Evolutionary conservation across 2,797 vertebrate species (phyloP).

Genomic region (Apogon hyalosoma): DNA sequence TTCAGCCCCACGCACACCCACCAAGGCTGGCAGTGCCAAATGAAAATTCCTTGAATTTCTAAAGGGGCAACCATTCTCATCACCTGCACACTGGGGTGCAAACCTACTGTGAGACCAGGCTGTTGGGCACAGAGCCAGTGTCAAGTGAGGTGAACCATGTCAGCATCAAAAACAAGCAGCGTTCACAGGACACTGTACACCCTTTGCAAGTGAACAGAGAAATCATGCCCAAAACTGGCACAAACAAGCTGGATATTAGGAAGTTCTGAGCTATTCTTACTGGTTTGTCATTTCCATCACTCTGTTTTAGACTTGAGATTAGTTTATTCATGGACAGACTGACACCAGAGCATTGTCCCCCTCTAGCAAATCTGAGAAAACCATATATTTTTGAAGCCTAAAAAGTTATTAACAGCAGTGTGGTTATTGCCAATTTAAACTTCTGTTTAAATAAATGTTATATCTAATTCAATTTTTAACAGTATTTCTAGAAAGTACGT

Average conservation of each 20-base stretch:
- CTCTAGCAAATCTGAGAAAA: neutral
- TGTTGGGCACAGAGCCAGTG: slow-evolving; percentile 66
- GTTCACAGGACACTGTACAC: slow-evolving; percentile 45
- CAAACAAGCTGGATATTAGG: neutral
- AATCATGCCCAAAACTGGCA: slow-evolving; percentile 39
- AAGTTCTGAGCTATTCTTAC: neutral
- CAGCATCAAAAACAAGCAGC: slow-evolving; percentile 70
- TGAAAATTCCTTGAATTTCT: slow-evolving; percentile 74
- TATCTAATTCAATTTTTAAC: too few relatives aligned
- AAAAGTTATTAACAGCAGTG: too few relatives aligned
- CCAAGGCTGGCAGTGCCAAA: slow-evolving; percentile 64
- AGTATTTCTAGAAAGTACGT: too few relatives aligned
- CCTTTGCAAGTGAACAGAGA: slow-evolving; percentile 38
- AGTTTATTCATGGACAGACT: neutral
- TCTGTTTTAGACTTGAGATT: neutral
- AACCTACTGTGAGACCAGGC: slow-evolving; percentile 73
- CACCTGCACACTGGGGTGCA: slow-evolving; percentile 71
- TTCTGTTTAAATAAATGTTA: too few relatives aligned
- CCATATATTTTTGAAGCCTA: too few relatives aligned
- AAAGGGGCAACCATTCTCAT: slow-evolving; percentile 79
- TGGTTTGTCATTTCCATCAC: neutral
- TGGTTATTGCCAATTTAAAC: too few relatives aligned
- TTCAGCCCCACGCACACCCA: slow-evolving; percentile 58
- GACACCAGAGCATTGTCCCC: neutral
- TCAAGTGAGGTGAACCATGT: slow-evolving; percentile 75